These are phyloP conservation scores for Mystacides longicornis DNA, from an alignment of 2,888 invertebrate genomes.

Conservation along the genomic window DNA sequence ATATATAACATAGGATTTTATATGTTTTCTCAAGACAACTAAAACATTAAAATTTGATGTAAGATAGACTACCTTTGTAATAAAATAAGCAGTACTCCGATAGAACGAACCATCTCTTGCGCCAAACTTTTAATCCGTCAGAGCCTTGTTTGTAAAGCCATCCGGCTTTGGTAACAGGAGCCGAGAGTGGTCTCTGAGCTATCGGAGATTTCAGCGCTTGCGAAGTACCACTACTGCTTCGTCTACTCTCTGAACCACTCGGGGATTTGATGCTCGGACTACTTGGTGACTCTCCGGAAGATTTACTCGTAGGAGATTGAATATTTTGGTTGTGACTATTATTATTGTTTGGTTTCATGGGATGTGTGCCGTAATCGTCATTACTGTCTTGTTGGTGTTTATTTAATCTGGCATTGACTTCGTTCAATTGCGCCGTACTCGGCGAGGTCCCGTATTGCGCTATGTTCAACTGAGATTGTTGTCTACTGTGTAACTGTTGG, in stretches of 20 bases:
- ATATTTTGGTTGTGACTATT: not conserved
- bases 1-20: constrained; percentile 8
- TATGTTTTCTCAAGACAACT: not conserved
- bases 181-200: constrained; percentile 76
- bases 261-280: constrained; percentile 46
- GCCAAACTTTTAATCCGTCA: constrained; percentile 89
- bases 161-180: constrained; percentile 79
- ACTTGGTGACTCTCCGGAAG: constrained; percentile 41
- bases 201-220: constrained; percentile 72
- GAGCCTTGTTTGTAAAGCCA: constrained; percentile 92
- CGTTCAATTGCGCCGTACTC: constrained; percentile 20
- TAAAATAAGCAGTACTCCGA: constrained; percentile 91
- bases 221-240: constrained; percentile 46
- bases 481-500: constrained; percentile 49
- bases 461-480: constrained; percentile 25
- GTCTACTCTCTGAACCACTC: constrained; percentile 39
- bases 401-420: constrained; percentile 29
- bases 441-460: constrained; percentile 33
- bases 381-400: constrained; percentile 19
- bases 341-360: constrained; percentile 4
- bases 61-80: constrained; percentile 88
- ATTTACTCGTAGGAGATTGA: constrained; percentile 17
- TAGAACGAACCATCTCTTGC: constrained; percentile 90
- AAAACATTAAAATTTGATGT: no score
- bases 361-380: constrained; percentile 19